phyloP scores from a whole-genome alignment of 2,113 vertebrate genomes.

The Lates calcarifer region DNA sequence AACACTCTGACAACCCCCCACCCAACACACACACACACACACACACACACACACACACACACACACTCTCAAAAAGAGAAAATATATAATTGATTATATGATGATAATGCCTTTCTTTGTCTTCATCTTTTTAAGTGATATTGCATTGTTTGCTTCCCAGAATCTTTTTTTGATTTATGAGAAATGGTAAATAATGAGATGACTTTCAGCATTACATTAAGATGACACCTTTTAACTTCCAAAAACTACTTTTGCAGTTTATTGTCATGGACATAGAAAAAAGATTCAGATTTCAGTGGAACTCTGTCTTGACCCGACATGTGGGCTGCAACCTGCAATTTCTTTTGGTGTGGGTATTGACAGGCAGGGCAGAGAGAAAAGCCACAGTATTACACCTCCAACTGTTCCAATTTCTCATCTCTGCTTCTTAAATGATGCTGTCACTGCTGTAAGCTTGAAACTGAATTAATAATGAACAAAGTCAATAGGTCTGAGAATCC shows the following conservation, averaged over 20 bases:
- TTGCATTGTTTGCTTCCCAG: constrained; percentile 24
- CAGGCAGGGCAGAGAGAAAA: constrained; percentile 73
- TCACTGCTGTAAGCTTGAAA: constrained; percentile 78
- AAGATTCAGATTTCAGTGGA: constrained; percentile 39
- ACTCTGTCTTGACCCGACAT: constrained; percentile 44
- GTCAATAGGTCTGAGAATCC: constrained; percentile 82
- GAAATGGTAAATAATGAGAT: constrained; percentile 9
- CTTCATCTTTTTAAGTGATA: constrained; percentile 15
- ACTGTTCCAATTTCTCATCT: constrained; percentile 83
- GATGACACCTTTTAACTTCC: constrained; percentile 20
- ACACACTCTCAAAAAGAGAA: constrained; percentile 6
- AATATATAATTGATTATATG: constrained; percentile 34
- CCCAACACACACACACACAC: no score
- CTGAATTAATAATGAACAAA: constrained; percentile 87
- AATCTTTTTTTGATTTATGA: constrained; percentile 4
- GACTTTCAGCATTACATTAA: neutral
- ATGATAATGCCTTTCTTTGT: constrained; percentile 21
- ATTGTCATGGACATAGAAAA: constrained; percentile 8
- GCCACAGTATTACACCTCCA: constrained; percentile 79
- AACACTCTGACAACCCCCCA: constrained; percentile 63
- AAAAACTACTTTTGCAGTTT: constrained; percentile 18
- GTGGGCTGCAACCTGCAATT: constrained; percentile 69
- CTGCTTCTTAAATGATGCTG: constrained; percentile 81
- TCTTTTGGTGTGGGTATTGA: constrained; percentile 75
- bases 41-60: no score